Percentiles rank a stretch among this genome's conserved stretches.
Conservation (phyloP, 2,888 invertebrate species). For the Leptopilina drosophilae region DNA sequence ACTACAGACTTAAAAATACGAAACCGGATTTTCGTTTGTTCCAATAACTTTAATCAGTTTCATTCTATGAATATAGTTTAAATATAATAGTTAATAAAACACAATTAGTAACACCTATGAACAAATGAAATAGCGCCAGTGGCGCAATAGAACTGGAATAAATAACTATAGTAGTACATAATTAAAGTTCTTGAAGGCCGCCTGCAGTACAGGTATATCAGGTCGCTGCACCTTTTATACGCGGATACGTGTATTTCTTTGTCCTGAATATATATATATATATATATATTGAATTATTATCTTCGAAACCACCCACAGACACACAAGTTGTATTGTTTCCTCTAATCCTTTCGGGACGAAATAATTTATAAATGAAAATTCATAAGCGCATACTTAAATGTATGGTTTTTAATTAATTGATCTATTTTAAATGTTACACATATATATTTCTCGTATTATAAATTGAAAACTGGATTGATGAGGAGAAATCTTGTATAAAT, state of each 20-base stretch:
- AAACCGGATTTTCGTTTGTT: constrained; percentile 3
- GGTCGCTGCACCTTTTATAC: constrained; percentile 39
- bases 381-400: no score
- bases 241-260: constrained; percentile 17
- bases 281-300: constrained; percentile 11
- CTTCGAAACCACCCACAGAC: constrained; percentile 3
- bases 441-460: no score
- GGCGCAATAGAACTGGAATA: constrained; percentile 29
- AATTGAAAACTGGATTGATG: neutral
- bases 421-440: neutral
- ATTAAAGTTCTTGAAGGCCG: constrained; percentile 36
- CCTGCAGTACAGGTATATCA: constrained; percentile 18
- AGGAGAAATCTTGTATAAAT: constrained; percentile 16
- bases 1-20: neutral
- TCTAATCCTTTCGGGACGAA: neutral
- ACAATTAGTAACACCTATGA: constrained; percentile 38
- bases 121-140: constrained; percentile 33
- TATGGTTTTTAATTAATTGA: neutral
- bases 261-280: neutral
- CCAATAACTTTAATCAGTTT: constrained; percentile 20
- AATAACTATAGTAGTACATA: constrained; percentile 34
- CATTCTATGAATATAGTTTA: constrained; percentile 7
- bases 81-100: constrained; percentile 33
- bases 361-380: constrained; percentile 5
- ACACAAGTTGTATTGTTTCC: neutral